phyloP scores from a whole-genome alignment of 2,888 invertebrate species.

The Therioaphis trifolii region DNA sequence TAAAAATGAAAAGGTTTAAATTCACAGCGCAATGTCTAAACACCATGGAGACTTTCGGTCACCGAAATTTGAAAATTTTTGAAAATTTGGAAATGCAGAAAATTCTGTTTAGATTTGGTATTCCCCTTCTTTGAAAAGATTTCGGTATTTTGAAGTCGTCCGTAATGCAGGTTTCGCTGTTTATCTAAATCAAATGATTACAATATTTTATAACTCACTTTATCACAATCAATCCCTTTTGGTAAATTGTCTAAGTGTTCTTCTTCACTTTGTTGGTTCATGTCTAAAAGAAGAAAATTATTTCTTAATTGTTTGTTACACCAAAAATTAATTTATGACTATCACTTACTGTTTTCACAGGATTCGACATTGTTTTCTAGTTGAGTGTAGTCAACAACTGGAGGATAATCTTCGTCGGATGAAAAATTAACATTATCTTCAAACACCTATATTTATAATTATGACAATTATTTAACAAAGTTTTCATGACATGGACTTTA shows the following conservation, averaged over 20 bases:
- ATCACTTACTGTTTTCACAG: constrained; percentile 19
- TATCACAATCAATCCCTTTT: constrained; percentile 49
- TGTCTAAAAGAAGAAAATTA: constrained; percentile 19
- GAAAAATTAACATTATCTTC: constrained; percentile 74
- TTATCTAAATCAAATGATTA: too few species aligned
- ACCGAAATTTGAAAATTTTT: too few species aligned
- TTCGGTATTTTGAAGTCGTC: too few species aligned
- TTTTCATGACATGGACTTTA: neutral
- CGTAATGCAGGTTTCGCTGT: too few species aligned
- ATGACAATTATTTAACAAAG: neutral
- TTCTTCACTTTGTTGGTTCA: constrained; percentile 15
- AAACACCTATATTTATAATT: constrained; percentile 70
- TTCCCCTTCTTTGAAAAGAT: too few species aligned
- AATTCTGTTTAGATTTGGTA: too few species aligned
- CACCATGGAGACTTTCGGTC: too few species aligned
- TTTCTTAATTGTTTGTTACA: neutral
- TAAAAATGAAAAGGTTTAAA: too few species aligned
- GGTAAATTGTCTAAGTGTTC: neutral
- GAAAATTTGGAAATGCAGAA: too few species aligned
- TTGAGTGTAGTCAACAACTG: constrained; percentile 63
- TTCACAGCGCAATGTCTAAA: too few species aligned
- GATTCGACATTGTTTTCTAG: constrained; percentile 29
- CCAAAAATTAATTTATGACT: neutral
- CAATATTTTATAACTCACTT: constrained; percentile 20
- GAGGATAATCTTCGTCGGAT: constrained; percentile 70